Evolutionary conservation across 2,113 vertebrate genomes (phyloP).

Genomic region (Lynx canadensis): DNA sequence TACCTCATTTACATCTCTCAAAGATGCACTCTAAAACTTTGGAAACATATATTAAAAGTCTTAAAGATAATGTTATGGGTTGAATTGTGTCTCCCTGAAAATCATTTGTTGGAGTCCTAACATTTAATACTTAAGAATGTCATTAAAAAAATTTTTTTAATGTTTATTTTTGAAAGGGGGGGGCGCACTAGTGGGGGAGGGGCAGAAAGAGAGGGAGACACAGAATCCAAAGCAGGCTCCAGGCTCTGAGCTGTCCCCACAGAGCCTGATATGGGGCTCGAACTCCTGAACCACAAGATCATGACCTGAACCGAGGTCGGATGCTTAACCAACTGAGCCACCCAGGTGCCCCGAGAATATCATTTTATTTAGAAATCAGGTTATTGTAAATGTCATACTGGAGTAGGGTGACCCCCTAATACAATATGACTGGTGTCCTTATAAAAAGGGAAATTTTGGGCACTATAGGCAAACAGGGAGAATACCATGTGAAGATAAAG

Average conservation of each 20-base stretch:
- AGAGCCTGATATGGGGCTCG: too few relatives aligned
- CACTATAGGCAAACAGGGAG: neutral
- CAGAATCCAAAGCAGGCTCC: too few relatives aligned
- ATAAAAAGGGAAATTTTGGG: neutral
- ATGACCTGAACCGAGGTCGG: too few relatives aligned
- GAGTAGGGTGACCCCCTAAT: neutral
- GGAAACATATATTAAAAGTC: neutral
- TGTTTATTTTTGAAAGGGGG: too few relatives aligned
- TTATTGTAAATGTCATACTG: neutral
- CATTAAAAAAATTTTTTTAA: neutral
- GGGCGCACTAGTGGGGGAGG: too few relatives aligned
- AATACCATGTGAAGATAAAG: neutral
- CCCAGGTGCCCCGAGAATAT: neutral
- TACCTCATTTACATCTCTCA: neutral
- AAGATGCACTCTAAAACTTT: neutral
- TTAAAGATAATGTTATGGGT: neutral
- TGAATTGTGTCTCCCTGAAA: neutral
- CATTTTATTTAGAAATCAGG: neutral
- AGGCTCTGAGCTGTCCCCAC: too few relatives aligned
- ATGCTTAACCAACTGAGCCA: too few relatives aligned
- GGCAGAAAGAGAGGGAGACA: too few relatives aligned
- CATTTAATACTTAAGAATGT: neutral
- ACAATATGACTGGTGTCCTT: neutral
- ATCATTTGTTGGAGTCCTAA: neutral
- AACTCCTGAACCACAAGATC: too few relatives aligned